These are phyloP conservation scores for Mormyrus hasselquistii DNA, from an alignment of 2,797 vertebrate genomes.

Conservation along the genomic window DNA sequence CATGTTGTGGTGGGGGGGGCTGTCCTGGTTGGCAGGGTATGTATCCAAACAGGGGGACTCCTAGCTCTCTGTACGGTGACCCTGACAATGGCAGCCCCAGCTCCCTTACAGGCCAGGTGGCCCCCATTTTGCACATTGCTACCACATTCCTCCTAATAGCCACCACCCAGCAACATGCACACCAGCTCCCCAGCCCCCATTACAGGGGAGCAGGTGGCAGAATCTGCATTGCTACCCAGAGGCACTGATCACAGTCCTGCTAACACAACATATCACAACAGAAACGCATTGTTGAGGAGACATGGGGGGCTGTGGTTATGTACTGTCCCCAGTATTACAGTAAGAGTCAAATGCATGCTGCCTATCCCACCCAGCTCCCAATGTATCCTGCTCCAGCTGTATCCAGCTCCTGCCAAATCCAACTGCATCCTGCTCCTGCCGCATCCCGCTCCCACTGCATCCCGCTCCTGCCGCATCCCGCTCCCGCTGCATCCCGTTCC, in stretches of 20 bases:
- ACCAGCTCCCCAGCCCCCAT: background rate
- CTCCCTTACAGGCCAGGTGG: slow-evolving; percentile 53
- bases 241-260: slow-evolving; percentile 28
- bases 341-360: background rate
- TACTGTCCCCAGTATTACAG: slow-evolving; percentile 33
- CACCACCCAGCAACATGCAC: slow-evolving; percentile 23
- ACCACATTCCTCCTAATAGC: slow-evolving; percentile 79
- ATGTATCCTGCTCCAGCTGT: background rate
- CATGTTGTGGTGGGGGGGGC: background rate
- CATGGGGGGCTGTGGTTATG: slow-evolving; percentile 27
- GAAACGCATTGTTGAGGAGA: slow-evolving; percentile 36
- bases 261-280: slow-evolving; percentile 43
- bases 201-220: slow-evolving; percentile 36
- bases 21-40: slow-evolving; percentile 33
- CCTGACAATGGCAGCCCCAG: background rate
- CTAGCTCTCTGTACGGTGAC: slow-evolving; percentile 7
- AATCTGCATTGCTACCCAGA: slow-evolving; percentile 52
- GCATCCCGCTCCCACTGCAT: slow-evolving; percentile 4
- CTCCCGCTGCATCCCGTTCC: slow-evolving; percentile 31
- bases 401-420: background rate
- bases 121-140: slow-evolving; percentile 62
- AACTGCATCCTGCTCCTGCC: background rate
- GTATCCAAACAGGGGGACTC: slow-evolving; percentile 23
- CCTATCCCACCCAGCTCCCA: background rate
- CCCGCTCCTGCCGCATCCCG: slow-evolving; percentile 20